Evolutionary conservation across 1,140 invertebrate species (phyloP), one percentile per base, ranked within the genome.

Genomic region (Bemisia tabaci): DNA sequence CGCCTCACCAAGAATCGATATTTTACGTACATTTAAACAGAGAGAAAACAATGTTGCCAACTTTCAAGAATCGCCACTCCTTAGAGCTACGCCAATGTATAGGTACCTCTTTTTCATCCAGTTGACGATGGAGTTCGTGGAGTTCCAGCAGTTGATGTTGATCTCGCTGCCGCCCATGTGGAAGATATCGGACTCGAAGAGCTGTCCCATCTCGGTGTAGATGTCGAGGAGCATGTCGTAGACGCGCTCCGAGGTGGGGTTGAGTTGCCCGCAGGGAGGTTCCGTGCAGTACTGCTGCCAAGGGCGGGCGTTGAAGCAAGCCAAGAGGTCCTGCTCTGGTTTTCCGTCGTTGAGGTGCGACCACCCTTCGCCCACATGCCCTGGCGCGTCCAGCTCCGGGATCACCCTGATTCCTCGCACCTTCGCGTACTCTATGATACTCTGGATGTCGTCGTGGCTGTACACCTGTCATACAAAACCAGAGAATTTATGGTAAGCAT

Each of bases 111-210:
- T 72, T 25, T 22, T 26, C 87, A 94, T 90, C 83, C 87, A 91
- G 2, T 84, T 74, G 58, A 61, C 78, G 81, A 94, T 88, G 22
- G 77, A 76, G 5, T 75, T 70, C 0, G 84, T 86, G 1, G 83
- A 82, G 71, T 88, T 90, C 91, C 91, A 94, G 73, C 91, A 93
- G 26, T 79, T 77, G 22, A 83, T 73, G 67, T 81, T 78, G 1
- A 84, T 89, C 74, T 94, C 91, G 73, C 93, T 91, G 0, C 91
- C 91, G 24, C 91, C 91, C 89, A 93, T 92, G 72, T 94, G 91
- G 75, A 93, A 93, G 0, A 93, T 77, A 71, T 91, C 88, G 0
- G 88, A 83, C 24, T 83, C 68, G 71, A 91, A 90, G 48, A 81
- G 74, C 2, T 83, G 75, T 11, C 83, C 75, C 84, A 89, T 87